Conservation (phyloP, 2,113 vertebrate genomes). For the Bettongia penicillata region DNA sequence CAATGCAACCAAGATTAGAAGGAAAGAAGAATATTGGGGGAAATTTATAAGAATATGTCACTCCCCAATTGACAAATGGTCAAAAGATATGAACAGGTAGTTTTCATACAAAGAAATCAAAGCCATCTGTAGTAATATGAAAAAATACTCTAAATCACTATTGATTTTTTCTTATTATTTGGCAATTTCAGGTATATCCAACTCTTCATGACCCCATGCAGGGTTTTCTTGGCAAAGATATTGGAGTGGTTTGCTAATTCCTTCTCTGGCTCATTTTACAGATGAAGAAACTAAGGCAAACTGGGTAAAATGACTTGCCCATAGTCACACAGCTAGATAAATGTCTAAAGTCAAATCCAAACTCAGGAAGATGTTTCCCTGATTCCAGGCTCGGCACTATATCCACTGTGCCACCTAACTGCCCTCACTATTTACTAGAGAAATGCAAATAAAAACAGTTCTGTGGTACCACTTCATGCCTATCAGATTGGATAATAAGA, state of each 20-base stretch:
- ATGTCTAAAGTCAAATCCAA: not conserved
- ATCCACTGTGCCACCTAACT: not conserved
- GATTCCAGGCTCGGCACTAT: not conserved
- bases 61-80: not conserved
- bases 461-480: not conserved
- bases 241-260: not conserved
- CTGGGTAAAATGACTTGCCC: not conserved
- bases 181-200: not conserved
- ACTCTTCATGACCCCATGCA: not conserved
- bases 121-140: not conserved
- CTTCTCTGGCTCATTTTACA: not conserved
- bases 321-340: not conserved
- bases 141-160: not conserved
- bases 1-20: not conserved
- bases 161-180: not conserved
- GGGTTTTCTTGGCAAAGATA: not conserved
- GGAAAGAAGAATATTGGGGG: not conserved
- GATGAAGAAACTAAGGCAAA: not conserved
- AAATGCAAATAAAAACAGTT: not conserved
- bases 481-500: not conserved
- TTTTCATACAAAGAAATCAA: not conserved
- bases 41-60: not conserved
- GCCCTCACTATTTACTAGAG: not conserved
- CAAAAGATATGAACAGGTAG: not conserved
- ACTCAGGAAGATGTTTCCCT: not conserved